Evolutionary conservation across 2,797 vertebrate species (phyloP).

Genomic region (Dallia pectoralis): DNA sequence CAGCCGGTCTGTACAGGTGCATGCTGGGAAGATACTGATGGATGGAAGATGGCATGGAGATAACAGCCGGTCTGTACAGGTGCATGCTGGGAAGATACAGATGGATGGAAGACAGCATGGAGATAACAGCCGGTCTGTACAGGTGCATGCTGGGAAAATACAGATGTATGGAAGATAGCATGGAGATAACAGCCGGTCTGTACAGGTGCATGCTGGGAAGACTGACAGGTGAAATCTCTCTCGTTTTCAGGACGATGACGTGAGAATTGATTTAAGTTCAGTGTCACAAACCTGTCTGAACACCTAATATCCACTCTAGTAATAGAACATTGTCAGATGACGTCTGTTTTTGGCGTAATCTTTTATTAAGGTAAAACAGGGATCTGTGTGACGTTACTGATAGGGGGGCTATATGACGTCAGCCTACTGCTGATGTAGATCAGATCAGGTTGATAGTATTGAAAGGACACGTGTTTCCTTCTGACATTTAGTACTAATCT

Average conservation of each 20-base stretch:
- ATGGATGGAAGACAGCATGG: too few relatives aligned
- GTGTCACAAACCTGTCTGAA: too few relatives aligned
- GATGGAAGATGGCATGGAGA: neutral
- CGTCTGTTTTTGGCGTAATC: too few relatives aligned
- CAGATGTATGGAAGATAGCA: neutral
- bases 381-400: neutral
- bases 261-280: too few relatives aligned
- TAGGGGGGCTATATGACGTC: neutral
- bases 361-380: too few relatives aligned
- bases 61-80: too few relatives aligned
- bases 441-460: neutral
- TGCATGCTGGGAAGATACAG: neutral
- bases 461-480: neutral
- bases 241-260: too few relatives aligned
- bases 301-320: neutral
- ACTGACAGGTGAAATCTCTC: neutral
- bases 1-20: too few relatives aligned
- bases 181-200: conserved; percentile 1
- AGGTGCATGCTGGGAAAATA: too few relatives aligned
- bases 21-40: neutral
- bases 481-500: conserved; percentile 5
- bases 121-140: too few relatives aligned
- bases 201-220: neutral
- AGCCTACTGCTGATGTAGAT: neutral
- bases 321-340: neutral